These are phyloP conservation scores for Diachrysia chrysitis DNA, from an alignment of 2,888 invertebrate species.

Conservation along the genomic window DNA sequence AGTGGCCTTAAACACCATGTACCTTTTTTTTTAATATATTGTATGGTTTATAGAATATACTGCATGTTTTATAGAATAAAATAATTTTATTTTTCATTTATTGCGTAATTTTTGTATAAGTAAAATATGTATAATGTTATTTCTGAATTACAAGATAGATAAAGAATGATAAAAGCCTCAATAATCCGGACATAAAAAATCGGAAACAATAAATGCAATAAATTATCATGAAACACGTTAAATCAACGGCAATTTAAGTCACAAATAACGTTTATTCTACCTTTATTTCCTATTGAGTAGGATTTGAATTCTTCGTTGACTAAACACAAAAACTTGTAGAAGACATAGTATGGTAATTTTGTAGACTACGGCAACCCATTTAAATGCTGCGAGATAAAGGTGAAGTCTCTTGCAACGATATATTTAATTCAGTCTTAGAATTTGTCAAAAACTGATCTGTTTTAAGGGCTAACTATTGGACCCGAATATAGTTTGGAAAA, in stretches of 20 bases:
- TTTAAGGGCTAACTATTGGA: background rate
- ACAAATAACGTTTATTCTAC: constrained; percentile 6
- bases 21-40: too few relatives aligned
- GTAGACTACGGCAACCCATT: constrained; percentile 69
- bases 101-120: too few relatives aligned
- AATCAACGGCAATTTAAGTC: background rate
- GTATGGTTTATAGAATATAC: too few relatives aligned
- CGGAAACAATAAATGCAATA: background rate
- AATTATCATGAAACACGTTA: background rate
- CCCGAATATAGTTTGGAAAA: background rate
- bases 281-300: constrained; percentile 18
- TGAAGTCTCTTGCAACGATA: constrained; percentile 47
- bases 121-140: background rate
- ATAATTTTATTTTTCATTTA: too few relatives aligned
- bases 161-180: background rate
- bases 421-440: constrained; percentile 17
- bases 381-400: constrained; percentile 65
- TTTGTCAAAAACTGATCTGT: background rate
- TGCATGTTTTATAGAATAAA: too few relatives aligned
- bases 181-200: background rate
- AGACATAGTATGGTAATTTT: constrained; percentile 69
- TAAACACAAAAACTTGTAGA: constrained; percentile 51
- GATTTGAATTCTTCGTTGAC: constrained; percentile 29
- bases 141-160: background rate
- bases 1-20: too few relatives aligned